phyloP scores from a whole-genome alignment of 2,888 invertebrate genomes.

The Rhorus exstirpatorius region DNA sequence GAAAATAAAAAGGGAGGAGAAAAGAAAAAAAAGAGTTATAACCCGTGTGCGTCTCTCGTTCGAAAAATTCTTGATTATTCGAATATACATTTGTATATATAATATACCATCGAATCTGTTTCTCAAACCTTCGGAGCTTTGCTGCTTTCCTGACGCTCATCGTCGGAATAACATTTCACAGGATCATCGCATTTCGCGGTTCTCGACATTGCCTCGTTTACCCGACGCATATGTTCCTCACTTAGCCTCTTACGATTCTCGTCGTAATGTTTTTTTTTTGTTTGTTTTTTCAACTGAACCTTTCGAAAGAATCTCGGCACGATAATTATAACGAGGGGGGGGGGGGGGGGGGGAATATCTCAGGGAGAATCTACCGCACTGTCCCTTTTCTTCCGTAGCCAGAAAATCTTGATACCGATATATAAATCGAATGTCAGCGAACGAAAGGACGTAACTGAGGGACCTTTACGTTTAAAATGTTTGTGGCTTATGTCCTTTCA shows the following conservation, averaged over 20 bases:
- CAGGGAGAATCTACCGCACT: constrained; percentile 4
- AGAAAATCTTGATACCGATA: constrained; percentile 25
- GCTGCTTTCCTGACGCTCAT: no score
- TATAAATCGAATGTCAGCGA: neutral
- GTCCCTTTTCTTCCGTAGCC: constrained; percentile 22
- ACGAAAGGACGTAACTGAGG: neutral
- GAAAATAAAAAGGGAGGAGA: neutral
- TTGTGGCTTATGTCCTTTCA: neutral
- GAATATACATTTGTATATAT: constrained; percentile 10
- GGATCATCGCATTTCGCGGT: no score
- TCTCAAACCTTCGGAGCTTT: neutral
- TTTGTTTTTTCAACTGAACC: constrained; percentile 1
- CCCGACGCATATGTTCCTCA: no score
- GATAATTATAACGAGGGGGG: constrained; percentile 55
- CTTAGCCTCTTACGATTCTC: no score
- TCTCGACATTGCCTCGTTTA: no score
- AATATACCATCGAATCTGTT: neutral
- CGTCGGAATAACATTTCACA: no score
- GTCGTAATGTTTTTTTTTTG: no score
- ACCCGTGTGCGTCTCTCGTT: neutral
- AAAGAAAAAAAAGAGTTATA: neutral
- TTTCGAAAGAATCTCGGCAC: constrained; percentile 10
- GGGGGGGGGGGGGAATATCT: constrained; percentile 32
- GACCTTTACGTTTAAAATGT: neutral
- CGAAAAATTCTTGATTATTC: neutral